Base-by-base conservation (phyloP, 2,888 invertebrate species). In the Drosophila ustulata region DNA sequence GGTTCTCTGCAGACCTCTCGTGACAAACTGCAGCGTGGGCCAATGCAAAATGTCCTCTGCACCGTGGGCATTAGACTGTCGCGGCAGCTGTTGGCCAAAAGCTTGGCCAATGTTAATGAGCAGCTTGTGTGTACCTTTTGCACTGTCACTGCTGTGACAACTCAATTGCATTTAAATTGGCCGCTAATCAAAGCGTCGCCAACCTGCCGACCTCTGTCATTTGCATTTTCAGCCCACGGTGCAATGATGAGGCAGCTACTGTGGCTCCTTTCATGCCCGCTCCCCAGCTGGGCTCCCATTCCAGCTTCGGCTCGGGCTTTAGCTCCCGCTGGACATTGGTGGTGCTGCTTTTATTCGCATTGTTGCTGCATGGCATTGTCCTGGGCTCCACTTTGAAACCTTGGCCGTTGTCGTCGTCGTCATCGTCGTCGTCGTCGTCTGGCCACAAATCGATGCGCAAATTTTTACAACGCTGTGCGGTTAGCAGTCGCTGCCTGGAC, bases 371-470 rank as follows among this genome's bases (percentile, higher is more conserved):
- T 50, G 50, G 45, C 80, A 78, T 76, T 76, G 77, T 79, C 56
- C 76, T 55, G 45, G 30, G 37, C 32, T 64, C 49, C 66, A 58
- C 68, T 72, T 56, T 68, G 64, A 55, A 57, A 53, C 69, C 67
- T 62, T 80, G 73, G 71, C 47, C 56, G 62, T 77, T 68, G 80
- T 63, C 65, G 64, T 55, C 28, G 56, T 56, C 63, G 64, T 55
- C 34, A 52, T 56, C 30, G 30, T 34, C 11, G 34, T 34, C 55
- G 64, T 41, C 66, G 80, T 61, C 65, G 88, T 87, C 88, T 83
- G 82, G 86, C 88, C 82, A 78, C 86, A 85, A 83, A 83, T 83
- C 82, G 82, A 83, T 85, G 88, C 75, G 82, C 80, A 83, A 85
- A 83, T 83, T 83, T 88, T 83, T 83, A 88, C 86, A 88, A 70